These are phyloP conservation scores for Meleagris gallopavo DNA, from an alignment of 2,113 vertebrate species.

Conservation along the genomic window DNA sequence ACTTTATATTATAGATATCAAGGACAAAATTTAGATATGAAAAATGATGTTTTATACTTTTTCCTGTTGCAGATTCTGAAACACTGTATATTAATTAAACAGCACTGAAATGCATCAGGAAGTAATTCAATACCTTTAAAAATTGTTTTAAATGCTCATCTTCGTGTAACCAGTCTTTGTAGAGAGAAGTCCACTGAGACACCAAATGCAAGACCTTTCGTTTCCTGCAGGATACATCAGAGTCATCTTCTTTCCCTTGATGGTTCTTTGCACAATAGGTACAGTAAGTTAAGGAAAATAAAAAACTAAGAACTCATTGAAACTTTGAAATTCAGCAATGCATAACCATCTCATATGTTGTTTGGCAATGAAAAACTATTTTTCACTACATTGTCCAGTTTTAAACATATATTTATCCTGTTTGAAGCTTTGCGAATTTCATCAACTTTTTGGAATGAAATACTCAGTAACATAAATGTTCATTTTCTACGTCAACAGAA, in stretches of 20 bases:
- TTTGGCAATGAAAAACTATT: neutral
- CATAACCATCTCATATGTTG: neutral
- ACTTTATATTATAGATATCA: neutral
- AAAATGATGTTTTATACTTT: neutral
- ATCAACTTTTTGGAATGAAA: neutral
- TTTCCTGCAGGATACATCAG: constrained; percentile 89
- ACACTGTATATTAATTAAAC: neutral
- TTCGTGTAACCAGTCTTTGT: constrained; percentile 90
- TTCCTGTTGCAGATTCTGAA: neutral
- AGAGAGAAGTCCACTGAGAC: constrained; percentile 91
- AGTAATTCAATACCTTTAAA: constrained; percentile 85
- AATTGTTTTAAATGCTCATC: constrained; percentile 93
- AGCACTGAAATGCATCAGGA: neutral
- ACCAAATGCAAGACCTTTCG: constrained; percentile 93
- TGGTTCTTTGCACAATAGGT: constrained; percentile 93
- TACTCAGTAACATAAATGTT: neutral
- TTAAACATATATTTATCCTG: neutral
- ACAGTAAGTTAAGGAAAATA: constrained; percentile 83
- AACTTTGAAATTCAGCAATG: neutral
- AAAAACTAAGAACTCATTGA: neutral
- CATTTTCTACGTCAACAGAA: neutral
- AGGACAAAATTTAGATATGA: neutral
- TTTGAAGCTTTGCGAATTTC: neutral
- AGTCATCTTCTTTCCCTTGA: constrained; percentile 86
- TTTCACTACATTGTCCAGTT: neutral